Evolutionary conservation across 1,140 invertebrate species (phyloP).

Genomic region (Helicoverpa armigera): DNA sequence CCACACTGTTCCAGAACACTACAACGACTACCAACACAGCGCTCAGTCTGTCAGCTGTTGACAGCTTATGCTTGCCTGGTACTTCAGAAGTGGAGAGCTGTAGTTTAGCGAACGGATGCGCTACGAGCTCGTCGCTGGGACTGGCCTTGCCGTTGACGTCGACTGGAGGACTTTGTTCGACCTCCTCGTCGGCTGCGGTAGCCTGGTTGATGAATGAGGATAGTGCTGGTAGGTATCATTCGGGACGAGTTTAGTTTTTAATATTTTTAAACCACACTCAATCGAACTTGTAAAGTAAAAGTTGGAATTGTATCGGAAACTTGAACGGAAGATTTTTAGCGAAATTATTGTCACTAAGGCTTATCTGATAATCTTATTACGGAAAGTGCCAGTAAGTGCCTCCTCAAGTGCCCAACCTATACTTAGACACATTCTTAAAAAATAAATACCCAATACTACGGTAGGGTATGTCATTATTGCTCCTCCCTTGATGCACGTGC

Average conservation of each 20-base stretch:
- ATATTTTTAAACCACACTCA: constrained; percentile 5
- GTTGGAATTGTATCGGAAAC: too few species aligned
- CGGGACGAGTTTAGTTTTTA: neutral
- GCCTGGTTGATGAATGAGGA: constrained; percentile 86
- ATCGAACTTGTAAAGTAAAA: too few species aligned
- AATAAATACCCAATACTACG: too few species aligned
- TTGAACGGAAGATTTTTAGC: too few species aligned
- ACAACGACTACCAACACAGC: constrained; percentile 66
- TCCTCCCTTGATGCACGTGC: too few species aligned
- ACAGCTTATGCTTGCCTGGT: constrained; percentile 76
- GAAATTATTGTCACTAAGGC: too few species aligned
- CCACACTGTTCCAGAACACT: constrained; percentile 78
- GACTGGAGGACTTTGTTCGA: constrained; percentile 76
- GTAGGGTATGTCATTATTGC: too few species aligned
- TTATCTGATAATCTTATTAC: too few species aligned
- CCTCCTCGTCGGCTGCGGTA: constrained; percentile 78
- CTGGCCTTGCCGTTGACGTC: constrained; percentile 77
- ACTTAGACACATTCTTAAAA: too few species aligned
- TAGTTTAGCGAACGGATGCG: constrained; percentile 78
- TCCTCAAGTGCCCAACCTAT: too few species aligned
- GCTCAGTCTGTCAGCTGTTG: constrained; percentile 69
- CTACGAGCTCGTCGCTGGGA: constrained; percentile 66
- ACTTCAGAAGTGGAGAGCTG: constrained; percentile 73
- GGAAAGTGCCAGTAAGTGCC: too few species aligned
- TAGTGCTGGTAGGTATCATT: constrained; percentile 72